phyloP scores from a whole-genome alignment of 2,113 vertebrate species.

The Brachirus orientalis region DNA sequence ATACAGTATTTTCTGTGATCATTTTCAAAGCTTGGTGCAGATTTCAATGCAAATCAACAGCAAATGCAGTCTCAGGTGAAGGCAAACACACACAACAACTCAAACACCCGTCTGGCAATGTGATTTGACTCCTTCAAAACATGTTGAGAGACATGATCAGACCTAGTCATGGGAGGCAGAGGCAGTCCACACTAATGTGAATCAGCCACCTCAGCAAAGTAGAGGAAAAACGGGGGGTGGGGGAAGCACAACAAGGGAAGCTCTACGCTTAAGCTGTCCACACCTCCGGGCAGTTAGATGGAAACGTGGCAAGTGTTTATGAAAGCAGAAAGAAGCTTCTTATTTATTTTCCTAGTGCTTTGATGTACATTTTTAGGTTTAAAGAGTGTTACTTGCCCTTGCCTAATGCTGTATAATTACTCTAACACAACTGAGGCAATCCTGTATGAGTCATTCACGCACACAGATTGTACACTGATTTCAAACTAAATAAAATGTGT shows the following conservation, averaged over 20 bases:
- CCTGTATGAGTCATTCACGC: constrained; percentile 31
- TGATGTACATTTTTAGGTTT: constrained; percentile 28
- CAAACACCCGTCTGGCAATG: constrained; percentile 51
- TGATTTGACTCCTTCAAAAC: constrained; percentile 41
- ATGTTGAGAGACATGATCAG: constrained; percentile 38
- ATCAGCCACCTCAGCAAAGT: constrained; percentile 66
- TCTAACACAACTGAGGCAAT: constrained; percentile 31
- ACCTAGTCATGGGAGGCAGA: constrained; percentile 52
- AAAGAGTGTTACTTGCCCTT: constrained; percentile 6
- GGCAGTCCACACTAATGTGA: constrained; percentile 41
- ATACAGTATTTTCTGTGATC: too few relatives aligned
- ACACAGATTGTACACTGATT: constrained; percentile 11
- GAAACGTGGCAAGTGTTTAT: constrained; percentile 69
- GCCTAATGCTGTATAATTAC: constrained; percentile 55
- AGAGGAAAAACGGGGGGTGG: constrained; percentile 35
- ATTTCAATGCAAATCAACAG: constrained; percentile 24
- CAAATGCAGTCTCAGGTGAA: constrained; percentile 34
- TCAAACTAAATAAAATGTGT: constrained; percentile 11
- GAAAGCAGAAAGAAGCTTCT: constrained; percentile 58
- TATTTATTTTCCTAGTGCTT: constrained; percentile 46
- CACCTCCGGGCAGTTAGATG: constrained; percentile 56
- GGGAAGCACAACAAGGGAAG: constrained; percentile 38
- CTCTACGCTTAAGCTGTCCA: constrained; percentile 55
- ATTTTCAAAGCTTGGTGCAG: too few relatives aligned
- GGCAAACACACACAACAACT: constrained; percentile 42